Base-by-base conservation (phyloP, 2,797 vertebrate species). In the Tolypeutes matacus region DNA sequence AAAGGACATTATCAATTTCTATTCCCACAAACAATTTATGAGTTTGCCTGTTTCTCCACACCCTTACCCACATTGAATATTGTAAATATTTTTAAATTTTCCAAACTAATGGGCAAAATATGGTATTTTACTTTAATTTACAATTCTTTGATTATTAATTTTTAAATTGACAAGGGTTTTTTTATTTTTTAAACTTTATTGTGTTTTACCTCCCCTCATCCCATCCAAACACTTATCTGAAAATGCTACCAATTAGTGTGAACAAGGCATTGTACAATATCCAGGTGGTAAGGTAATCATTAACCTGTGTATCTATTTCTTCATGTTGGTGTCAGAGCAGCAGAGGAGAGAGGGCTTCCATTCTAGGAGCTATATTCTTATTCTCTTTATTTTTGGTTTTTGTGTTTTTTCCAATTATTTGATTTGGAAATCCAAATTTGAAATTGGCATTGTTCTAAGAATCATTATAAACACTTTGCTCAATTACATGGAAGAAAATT, bases 51-150 rank as follows among this genome's bases (percentile, higher is more conserved):
- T 20, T 88, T 77, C 64, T 58, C 67, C n/a, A 58, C 34, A 36
- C 1, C 13, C 80, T 76, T 73, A 42, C 36, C 3, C 49, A 83
- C 9, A 70, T 2, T 56, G 25, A 65, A 60, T 60, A 53, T 27
- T 78, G n/a, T n/a, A 65, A 21, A 39, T 76, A 85, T 86, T 80
- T 92, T 56, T 10, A 86, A 86, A 83, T 46, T 51, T 85, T 9
- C 12, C 17, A 15, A 77, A 53, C 11, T 69, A 29, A 27, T 7
- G 1, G 21, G 18, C 13, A 86, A 81, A 94, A 27, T 73, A 56
- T 69, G 2, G 25, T 31, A 34, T 36, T 88, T 91, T 46, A 60
- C 91, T 93, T 42, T 34, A 20, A 83, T 42, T 91, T 84, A 89
- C 17, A 75, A 84, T 62, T 89, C 21, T 46, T 14, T 69, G 21